Percentiles rank a stretch among this genome's conserved stretches.
phyloP scores from a whole-genome alignment of 2,113 vertebrate genomes.

The Daubentonia madagascariensis region DNA sequence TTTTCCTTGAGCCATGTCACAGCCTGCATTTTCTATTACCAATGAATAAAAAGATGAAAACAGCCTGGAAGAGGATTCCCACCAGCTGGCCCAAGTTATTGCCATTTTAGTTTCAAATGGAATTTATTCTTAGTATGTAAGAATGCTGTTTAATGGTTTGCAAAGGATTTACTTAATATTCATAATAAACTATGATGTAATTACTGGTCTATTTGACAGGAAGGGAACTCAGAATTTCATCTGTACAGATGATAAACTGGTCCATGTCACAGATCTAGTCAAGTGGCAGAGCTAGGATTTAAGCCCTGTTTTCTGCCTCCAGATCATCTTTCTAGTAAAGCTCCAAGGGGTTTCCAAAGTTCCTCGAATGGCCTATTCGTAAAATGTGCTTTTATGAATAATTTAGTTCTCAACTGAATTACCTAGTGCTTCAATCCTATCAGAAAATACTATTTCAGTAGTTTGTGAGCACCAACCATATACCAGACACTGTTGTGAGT shows the following conservation, averaged over 20 bases:
- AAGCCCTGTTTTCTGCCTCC: neutral
- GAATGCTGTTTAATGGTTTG: neutral
- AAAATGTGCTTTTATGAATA: neutral
- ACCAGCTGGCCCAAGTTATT: neutral
- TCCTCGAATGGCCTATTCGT: neutral
- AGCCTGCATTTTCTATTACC: neutral
- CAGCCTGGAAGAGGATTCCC: neutral
- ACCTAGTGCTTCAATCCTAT: neutral
- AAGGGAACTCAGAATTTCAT: neutral
- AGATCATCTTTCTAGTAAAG: neutral
- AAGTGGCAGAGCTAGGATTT: neutral
- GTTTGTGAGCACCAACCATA: neutral
- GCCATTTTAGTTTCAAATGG: neutral
- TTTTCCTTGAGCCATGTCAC: neutral
- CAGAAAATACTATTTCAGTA: neutral
- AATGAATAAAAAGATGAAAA: neutral
- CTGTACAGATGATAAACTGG: neutral
- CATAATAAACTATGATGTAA: neutral
- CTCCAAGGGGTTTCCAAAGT: neutral
- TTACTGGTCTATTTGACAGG: neutral
- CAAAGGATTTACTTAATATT: neutral
- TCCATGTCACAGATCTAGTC: neutral
- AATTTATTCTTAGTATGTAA: neutral
- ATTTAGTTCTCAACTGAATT: neutral
- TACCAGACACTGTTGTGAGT: neutral